Conservation (phyloP, 2,797 vertebrate genomes). For the Echiichthys vipera region DNA sequence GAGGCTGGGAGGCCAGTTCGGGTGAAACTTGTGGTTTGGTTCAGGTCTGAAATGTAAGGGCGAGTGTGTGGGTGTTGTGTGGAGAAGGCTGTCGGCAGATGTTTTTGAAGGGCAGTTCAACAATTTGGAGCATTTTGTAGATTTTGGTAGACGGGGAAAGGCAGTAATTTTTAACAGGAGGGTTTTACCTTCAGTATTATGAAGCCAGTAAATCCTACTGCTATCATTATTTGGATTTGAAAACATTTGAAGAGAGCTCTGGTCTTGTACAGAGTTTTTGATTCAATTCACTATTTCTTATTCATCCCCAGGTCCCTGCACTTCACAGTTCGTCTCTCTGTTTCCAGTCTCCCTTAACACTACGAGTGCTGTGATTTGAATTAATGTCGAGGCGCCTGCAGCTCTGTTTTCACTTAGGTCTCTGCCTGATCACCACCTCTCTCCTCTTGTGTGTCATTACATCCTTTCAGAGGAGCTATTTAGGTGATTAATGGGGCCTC, state of each 20-base stretch:
- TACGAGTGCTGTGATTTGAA: conserved; percentile 30
- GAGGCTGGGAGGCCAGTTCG: conserved; percentile 17
- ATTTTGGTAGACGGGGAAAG: conserved; percentile 4
- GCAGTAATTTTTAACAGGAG: neutral
- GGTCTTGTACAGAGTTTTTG: conserved; percentile 18
- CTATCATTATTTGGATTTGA: too few relatives aligned
- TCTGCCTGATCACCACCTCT: conserved; percentile 30
- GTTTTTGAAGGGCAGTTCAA: conserved; percentile 20
- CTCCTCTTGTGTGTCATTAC: conserved; percentile 9
- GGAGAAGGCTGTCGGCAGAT: conserved; percentile 3
- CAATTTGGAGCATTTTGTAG: neutral
- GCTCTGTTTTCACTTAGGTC: conserved; percentile 61
- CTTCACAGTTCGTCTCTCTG: too few relatives aligned
- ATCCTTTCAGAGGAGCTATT: conserved; percentile 16
- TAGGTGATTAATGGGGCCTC: conserved; percentile 28
- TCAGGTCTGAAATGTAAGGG: conserved; percentile 2
- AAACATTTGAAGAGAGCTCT: conserved; percentile 26
- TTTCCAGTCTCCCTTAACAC: too few relatives aligned
- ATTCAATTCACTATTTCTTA: neutral
- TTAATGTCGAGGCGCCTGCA: conserved; percentile 42
- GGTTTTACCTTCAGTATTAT: neutral
- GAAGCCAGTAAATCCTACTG: too few relatives aligned
- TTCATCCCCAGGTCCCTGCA: neutral
- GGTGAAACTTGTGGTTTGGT: conserved; percentile 1
- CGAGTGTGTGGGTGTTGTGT: conserved; percentile 1